Conservation (phyloP, 2,797 vertebrate species). For the Xiphorhynchus erythropygius region DNA sequence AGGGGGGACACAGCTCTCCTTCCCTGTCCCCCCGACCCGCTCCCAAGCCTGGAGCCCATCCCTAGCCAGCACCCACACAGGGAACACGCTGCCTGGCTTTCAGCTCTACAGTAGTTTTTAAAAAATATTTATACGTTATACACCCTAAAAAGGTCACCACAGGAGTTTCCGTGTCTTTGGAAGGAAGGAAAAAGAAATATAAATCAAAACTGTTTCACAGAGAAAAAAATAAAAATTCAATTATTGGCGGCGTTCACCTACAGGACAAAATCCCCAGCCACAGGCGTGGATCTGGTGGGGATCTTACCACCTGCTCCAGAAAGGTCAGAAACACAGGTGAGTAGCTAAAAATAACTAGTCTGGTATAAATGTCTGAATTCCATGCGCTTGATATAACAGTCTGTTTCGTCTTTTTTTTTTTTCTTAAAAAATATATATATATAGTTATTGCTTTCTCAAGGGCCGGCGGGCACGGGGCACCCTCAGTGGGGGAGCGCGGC, state of each 20-base stretch:
- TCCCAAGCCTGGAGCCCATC: background rate
- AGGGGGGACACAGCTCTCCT: background rate
- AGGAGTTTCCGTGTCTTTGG: conserved; percentile 61
- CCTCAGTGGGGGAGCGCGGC: conserved; percentile 76
- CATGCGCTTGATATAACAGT: conserved; percentile 48
- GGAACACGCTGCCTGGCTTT: background rate
- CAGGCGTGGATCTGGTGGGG: background rate
- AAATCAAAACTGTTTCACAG: background rate
- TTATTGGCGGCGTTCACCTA: conserved; percentile 13
- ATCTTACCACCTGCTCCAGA: conserved; percentile 25
- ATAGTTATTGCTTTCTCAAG: conserved; percentile 91
- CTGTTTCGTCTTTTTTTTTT: conserved; percentile 65
- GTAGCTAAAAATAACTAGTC: conserved; percentile 70
- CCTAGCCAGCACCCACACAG: background rate
- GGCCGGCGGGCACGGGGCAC: conserved; percentile 29
- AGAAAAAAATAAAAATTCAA: conserved; percentile 31
- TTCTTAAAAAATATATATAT: conserved; percentile 80
- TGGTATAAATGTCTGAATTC: conserved; percentile 55
- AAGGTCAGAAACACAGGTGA: conserved; percentile 54
- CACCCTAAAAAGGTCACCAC: conserved; percentile 63
- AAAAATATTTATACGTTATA: conserved; percentile 51
- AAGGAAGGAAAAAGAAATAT: background rate
- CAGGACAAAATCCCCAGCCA: background rate
- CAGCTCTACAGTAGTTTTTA: conserved; percentile 68
- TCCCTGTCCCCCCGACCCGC: rapidly evolving